Percentiles rank a stretch among this genome's conserved stretches.
Evolutionary conservation across 64 coral and sea anemone genomes (phyloP).

Genomic region (Trachythela sp.): DNA sequence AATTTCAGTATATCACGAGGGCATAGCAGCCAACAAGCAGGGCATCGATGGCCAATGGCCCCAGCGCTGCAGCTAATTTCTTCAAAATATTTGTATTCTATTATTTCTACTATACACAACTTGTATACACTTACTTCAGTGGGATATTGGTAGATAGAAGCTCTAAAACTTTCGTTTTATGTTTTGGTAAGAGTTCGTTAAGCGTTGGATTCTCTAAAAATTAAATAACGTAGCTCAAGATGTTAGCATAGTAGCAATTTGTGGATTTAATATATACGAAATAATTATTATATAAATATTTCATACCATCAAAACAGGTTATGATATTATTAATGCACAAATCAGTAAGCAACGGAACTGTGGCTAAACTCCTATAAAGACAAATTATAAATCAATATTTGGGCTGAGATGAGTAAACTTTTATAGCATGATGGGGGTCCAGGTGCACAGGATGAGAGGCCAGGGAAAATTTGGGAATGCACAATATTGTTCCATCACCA

Average conservation of each 20-base stretch:
- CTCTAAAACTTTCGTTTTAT: conserved; percentile 93
- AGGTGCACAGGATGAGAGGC: no score
- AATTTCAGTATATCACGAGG: no score
- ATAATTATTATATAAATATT: neutral
- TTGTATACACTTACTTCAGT: conserved; percentile 78
- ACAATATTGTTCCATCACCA: no score
- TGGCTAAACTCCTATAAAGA: conserved; percentile 81
- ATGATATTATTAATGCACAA: conserved; percentile 94
- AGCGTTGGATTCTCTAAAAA: conserved; percentile 82
- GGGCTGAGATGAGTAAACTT: no score
- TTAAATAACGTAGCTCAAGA: neutral
- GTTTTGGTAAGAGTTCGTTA: conserved; percentile 82
- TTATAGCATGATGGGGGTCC: no score
- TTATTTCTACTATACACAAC: neutral
- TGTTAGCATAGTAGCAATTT: neutral
- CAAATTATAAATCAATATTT: neutral
- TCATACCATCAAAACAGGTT: conserved; percentile 70
- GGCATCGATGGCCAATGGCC: no score
- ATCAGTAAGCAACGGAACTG: conserved; percentile 93
- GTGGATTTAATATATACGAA: neutral
- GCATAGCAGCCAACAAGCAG: no score
- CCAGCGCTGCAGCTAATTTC: no score
- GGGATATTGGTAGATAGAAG: conserved; percentile 83
- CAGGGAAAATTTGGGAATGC: no score
- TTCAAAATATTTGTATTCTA: neutral